A percentile compares a stretch with the other conserved stretches of the same genome.
Conservation (phyloP, 2,113 vertebrate species). For the Ginglymostoma cirratum region DNA sequence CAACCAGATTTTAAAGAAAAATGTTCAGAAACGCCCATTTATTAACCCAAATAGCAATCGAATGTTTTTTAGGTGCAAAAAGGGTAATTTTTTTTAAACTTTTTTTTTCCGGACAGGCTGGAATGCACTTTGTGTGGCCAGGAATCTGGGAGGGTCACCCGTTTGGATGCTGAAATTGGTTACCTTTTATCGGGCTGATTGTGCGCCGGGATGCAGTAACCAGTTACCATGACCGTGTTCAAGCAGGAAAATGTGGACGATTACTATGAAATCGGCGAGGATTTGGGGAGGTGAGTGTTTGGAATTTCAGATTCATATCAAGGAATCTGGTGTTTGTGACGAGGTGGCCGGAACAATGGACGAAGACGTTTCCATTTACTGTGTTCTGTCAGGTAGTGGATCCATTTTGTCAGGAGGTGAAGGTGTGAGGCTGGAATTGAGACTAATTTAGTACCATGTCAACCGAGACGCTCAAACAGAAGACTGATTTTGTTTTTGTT, state of each 20-base stretch:
- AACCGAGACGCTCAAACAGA: not conserved
- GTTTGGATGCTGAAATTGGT: not conserved
- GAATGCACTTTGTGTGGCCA: not conserved
- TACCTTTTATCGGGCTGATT: not conserved
- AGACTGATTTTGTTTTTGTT: not conserved
- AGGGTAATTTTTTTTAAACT: not conserved
- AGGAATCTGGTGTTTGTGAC: not conserved
- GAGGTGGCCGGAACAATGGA: not conserved
- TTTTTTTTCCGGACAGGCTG: not conserved
- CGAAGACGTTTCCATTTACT: not conserved
- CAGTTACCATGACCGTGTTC: constrained; percentile 29
- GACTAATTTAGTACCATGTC: not conserved
- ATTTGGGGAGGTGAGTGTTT: constrained; percentile 20
- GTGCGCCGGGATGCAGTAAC: constrained; percentile 8
- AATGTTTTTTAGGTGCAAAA: not conserved
- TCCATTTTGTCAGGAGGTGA: not conserved
- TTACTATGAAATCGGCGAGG: constrained; percentile 8
- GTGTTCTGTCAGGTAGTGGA: not conserved
- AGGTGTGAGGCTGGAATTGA: not conserved
- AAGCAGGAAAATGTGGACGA: constrained; percentile 33
- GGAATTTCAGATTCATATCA: not conserved
- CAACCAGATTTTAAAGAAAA: not conserved
- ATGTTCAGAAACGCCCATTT: not conserved
- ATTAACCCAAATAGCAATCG: too few species aligned
- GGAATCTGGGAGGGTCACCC: not conserved